Evolutionary conservation across 2,888 invertebrate genomes (phyloP).

Genomic region (Drosophila silvestris): DNA sequence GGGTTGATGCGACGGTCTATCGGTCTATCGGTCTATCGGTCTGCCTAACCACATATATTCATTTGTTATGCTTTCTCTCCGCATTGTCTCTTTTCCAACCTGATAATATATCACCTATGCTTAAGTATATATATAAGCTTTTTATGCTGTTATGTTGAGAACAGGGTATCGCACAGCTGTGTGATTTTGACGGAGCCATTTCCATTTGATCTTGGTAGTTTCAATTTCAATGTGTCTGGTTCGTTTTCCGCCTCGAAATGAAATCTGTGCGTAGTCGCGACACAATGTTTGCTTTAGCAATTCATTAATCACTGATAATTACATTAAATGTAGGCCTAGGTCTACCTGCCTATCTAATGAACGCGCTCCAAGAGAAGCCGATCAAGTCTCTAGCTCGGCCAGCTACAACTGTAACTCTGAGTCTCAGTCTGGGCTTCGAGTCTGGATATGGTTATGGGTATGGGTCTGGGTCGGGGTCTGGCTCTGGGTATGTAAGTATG

Average conservation of each 20-base stretch:
- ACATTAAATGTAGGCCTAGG: slow-evolving; percentile 76
- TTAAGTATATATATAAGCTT: not conserved
- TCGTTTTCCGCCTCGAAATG: slow-evolving; percentile 28
- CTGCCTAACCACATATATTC: not conserved
- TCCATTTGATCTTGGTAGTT: not conserved
- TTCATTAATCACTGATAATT: slow-evolving; percentile 83
- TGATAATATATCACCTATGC: not conserved
- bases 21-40: not conserved
- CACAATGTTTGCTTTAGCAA: slow-evolving; percentile 75
- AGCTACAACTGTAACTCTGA: slow-evolving; percentile 5
- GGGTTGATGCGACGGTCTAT: not conserved
- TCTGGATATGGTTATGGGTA: slow-evolving; percentile 5
- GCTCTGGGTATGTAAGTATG: slow-evolving; percentile 4
- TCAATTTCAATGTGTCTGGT: slow-evolving; percentile 23
- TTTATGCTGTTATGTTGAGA: not conserved
- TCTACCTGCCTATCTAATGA: slow-evolving; percentile 63
- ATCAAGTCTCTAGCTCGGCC: slow-evolving; percentile 24
- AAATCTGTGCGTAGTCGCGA: slow-evolving; percentile 43
- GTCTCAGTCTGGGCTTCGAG: slow-evolving; percentile 3
- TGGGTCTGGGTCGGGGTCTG: not conserved
- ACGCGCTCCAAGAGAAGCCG: slow-evolving; percentile 28
- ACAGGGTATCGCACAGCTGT: not conserved
- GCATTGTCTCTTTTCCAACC: not conserved
- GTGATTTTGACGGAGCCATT: no score
- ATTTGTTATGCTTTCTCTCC: not conserved